Percentiles rank a stretch among this genome's conserved stretches.
Evolutionary conservation across 2,113 vertebrate genomes (phyloP).

Genomic region (Periophthalmus modestus): DNA sequence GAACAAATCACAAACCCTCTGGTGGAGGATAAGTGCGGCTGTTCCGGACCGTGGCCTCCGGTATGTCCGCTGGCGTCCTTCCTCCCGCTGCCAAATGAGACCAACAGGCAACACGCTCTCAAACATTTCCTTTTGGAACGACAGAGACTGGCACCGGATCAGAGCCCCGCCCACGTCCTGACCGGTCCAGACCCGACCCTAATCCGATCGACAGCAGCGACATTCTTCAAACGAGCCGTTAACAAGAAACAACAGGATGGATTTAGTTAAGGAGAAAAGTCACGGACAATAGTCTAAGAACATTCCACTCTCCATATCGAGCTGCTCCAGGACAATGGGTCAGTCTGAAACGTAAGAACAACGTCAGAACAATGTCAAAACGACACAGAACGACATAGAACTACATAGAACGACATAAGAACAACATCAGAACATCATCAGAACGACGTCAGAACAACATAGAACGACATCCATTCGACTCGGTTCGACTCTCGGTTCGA

Average conservation of each 20-base stretch:
- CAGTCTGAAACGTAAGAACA: conserved; percentile 36
- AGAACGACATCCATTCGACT: no score
- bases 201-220: conserved; percentile 41
- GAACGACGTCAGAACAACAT: no score
- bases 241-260: conserved; percentile 29
- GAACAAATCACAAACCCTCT: conserved; percentile 25
- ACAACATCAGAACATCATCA: no score
- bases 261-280: conserved; percentile 33
- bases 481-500: no score
- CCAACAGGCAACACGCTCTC: conserved; percentile 54
- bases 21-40: conserved; percentile 39
- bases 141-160: conserved; percentile 25
- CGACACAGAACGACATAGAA: no score
- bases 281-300: conserved; percentile 40
- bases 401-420: no score
- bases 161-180: conserved; percentile 39
- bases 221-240: conserved; percentile 49
- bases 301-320: conserved; percentile 45
- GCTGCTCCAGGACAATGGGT: conserved; percentile 17
- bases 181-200: conserved; percentile 36
- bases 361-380: no score
- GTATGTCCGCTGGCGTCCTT: no score
- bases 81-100: conserved; percentile 70
- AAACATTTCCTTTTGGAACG: conserved; percentile 33
- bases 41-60: conserved; percentile 22